phyloP scores from a whole-genome alignment of 2,113 vertebrate genomes.

The Sarotherodon lohbergeri region DNA sequence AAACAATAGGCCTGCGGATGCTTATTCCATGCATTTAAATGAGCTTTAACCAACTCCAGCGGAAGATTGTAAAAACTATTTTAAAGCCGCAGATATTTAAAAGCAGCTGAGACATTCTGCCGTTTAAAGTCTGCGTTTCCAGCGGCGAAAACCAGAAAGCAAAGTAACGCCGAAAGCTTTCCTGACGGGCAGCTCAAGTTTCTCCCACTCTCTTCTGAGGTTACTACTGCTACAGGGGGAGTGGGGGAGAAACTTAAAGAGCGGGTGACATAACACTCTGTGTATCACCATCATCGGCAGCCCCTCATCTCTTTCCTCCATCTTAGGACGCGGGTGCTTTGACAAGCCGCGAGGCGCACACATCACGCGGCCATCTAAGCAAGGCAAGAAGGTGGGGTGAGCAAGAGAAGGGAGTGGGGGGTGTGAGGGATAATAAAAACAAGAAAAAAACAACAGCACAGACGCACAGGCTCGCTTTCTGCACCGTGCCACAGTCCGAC shows the following conservation, averaged over 20 bases:
- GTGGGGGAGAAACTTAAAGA: background rate
- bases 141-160: background rate
- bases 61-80: background rate
- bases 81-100: background rate
- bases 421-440: background rate
- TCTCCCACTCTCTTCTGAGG: background rate
- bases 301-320: conserved; percentile 72
- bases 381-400: background rate
- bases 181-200: background rate
- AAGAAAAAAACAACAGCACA: background rate
- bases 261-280: conserved; percentile 42
- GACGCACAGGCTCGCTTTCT: background rate
- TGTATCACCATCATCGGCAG: conserved; percentile 13
- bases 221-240: background rate
- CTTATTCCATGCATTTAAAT: background rate
- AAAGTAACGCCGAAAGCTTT: background rate
- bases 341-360: conserved; percentile 55
- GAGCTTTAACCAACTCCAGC: background rate
- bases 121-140: background rate
- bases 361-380: conserved; percentile 59
- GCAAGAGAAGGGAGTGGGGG: background rate
- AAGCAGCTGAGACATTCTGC: background rate
- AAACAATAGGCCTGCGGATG: background rate
- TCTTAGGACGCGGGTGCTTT: conserved; percentile 77
- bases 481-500: background rate